Conservation (phyloP, 2,113 vertebrate genomes). For the Okapia johnstoni region DNA sequence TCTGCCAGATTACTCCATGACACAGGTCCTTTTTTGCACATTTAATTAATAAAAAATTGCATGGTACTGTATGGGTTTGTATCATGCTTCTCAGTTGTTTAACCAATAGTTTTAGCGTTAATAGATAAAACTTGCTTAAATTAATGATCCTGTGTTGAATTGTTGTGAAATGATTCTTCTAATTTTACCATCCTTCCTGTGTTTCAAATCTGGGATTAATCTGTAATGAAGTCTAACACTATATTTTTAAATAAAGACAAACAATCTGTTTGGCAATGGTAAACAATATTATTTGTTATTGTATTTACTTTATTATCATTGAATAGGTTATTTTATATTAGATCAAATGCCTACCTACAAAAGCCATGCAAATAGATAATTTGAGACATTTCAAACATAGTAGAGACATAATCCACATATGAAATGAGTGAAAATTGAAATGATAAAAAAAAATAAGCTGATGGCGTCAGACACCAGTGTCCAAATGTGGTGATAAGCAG, state of each 20-base stretch:
- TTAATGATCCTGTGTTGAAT: neutral
- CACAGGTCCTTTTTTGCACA: neutral
- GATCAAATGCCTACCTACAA: neutral
- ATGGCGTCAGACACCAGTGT: neutral
- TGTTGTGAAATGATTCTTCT: neutral
- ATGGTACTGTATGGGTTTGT: neutral
- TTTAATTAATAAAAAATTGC: neutral
- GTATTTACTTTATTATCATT: neutral
- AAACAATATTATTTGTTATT: neutral
- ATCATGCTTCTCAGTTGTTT: neutral
- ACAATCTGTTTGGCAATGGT: neutral
- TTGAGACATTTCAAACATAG: neutral
- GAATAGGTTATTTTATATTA: neutral
- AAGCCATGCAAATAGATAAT: neutral
- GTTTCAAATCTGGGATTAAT: neutral
- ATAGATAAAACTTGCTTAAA: neutral
- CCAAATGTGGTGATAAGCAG: neutral
- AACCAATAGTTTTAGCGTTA: neutral
- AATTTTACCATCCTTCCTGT: neutral
- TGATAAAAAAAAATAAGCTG: neutral
- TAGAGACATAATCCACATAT: neutral
- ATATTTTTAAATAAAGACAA: neutral
- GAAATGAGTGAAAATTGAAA: neutral
- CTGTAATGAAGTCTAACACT: neutral
- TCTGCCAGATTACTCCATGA: neutral